phyloP scores from a whole-genome alignment of 2,888 invertebrate genomes.

The Lordiphosa fenestrarum region DNA sequence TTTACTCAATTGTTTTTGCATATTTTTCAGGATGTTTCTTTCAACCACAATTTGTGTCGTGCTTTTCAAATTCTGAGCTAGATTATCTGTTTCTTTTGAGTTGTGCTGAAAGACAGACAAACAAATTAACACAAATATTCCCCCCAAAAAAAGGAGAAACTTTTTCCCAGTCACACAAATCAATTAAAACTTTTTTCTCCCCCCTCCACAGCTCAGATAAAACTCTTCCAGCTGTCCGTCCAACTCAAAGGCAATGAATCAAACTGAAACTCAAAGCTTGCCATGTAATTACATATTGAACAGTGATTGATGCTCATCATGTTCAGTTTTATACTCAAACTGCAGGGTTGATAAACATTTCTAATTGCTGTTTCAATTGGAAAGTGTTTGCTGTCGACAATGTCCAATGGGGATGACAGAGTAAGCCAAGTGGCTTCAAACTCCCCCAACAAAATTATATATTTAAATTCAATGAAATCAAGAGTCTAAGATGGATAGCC shows the following conservation, averaged over 20 bases:
- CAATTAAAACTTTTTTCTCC: conserved; percentile 18
- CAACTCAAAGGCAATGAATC: conserved; percentile 15
- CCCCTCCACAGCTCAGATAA: conserved; percentile 5
- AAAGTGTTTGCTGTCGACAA: conserved; percentile 18
- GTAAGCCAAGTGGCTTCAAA: conserved; percentile 18
- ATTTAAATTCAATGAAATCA: conserved; percentile 40
- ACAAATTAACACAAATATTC: conserved; percentile 15
- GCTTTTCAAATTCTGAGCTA: conserved; percentile 4
- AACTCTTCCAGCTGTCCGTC: conserved; percentile 5
- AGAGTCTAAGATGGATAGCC: conserved; percentile 8
- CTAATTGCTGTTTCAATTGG: conserved; percentile 40
- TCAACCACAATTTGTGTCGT: conserved; percentile 7
- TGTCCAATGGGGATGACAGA: conserved; percentile 23
- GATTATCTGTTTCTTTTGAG: conserved; percentile 2
- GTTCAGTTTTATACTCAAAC: conserved; percentile 1
- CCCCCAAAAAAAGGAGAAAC: conserved; percentile 5
- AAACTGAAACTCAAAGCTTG: background rate
- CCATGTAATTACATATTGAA: conserved; percentile 22
- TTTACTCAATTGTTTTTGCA: conserved; percentile 4
- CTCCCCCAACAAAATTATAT: conserved; percentile 14
- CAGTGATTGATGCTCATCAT: conserved; percentile 34
- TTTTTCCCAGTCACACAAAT: conserved; percentile 17
- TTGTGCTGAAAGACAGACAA: conserved; percentile 6
- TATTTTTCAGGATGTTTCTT: background rate
- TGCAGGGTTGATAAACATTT: conserved; percentile 12